Conservation (phyloP, 2,888 invertebrate species). For the Coremacera marginata region DNA sequence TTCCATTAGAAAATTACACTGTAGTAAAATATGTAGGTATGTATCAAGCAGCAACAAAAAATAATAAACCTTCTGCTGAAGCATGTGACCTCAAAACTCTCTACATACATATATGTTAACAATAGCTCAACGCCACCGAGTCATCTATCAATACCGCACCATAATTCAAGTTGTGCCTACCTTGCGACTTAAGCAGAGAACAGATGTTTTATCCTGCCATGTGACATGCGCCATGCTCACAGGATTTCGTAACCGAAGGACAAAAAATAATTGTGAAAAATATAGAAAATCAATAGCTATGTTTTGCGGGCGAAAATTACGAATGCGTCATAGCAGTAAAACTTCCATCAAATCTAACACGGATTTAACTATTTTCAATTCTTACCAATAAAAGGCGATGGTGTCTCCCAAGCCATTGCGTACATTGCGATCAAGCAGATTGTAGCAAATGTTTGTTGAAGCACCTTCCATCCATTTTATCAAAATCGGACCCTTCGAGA, state of each 20-base stretch:
- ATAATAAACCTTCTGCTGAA: background rate
- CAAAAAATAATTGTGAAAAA: conserved; percentile 31
- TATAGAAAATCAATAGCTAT: conserved; percentile 37
- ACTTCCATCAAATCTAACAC: background rate
- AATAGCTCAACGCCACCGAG: background rate
- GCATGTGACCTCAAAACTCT: conserved; percentile 15
- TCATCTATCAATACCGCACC: background rate
- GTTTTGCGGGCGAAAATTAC: background rate
- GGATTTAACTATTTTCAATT: conserved; percentile 45
- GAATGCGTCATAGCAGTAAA: conserved; percentile 39
- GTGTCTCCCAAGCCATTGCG: conserved; percentile 90
- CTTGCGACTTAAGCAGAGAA: background rate
- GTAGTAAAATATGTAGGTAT: no score
- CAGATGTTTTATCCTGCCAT: conserved; percentile 23
- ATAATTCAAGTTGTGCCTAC: background rate
- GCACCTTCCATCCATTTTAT: conserved; percentile 97
- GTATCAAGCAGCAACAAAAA: no score
- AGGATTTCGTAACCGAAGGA: conserved; percentile 35
- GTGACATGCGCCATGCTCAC: conserved; percentile 25
- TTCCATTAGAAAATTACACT: no score
- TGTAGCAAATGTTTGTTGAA: conserved; percentile 95
- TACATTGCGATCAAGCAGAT: conserved; percentile 92
- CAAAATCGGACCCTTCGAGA: conserved; percentile 87
- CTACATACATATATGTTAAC: no score
- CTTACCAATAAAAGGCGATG: conserved; percentile 96